Conservation (phyloP, 2,888 invertebrate genomes). For the Standfussiana lucernea region DNA sequence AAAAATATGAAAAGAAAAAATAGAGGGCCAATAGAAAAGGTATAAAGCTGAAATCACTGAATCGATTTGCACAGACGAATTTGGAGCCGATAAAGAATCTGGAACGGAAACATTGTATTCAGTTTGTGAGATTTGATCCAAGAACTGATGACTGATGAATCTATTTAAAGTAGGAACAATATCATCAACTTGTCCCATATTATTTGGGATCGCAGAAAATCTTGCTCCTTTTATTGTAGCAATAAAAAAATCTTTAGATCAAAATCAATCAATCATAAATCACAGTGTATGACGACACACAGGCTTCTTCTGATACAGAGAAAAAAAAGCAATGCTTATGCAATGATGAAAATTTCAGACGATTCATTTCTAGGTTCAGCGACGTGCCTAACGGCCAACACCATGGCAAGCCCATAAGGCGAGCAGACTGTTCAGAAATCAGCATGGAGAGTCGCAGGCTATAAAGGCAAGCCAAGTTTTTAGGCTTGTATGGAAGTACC, state of each 20-base stretch:
- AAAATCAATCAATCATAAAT: not conserved
- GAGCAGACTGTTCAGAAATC: no score
- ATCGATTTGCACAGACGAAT: conserved; percentile 49
- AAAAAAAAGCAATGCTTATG: not conserved
- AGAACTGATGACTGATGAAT: not conserved
- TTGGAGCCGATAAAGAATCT: conserved; percentile 25
- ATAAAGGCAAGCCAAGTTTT: no score
- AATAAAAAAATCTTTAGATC: not conserved
- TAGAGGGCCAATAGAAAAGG: conserved; percentile 14
- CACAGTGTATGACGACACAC: not conserved
- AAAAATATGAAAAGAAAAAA: conserved; percentile 27
- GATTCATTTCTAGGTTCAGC: not conserved
- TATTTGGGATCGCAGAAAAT: not conserved
- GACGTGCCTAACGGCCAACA: no score
- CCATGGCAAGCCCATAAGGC: no score
- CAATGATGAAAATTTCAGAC: not conserved
- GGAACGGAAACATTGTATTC: conserved; percentile 10
- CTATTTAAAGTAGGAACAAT: not conserved
- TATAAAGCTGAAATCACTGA: conserved; percentile 54
- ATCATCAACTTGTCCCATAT: not conserved
- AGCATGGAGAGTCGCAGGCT: no score
- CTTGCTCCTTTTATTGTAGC: not conserved
- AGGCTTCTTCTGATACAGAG: not conserved
- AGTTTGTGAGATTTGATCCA: not conserved
- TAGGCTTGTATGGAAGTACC: no score